Percentiles rank a stretch among this genome's conserved stretches.
These are phyloP conservation scores for Paracanthobrama guichenoti DNA, from an alignment of 2,113 vertebrate species.

Conservation along the genomic window DNA sequence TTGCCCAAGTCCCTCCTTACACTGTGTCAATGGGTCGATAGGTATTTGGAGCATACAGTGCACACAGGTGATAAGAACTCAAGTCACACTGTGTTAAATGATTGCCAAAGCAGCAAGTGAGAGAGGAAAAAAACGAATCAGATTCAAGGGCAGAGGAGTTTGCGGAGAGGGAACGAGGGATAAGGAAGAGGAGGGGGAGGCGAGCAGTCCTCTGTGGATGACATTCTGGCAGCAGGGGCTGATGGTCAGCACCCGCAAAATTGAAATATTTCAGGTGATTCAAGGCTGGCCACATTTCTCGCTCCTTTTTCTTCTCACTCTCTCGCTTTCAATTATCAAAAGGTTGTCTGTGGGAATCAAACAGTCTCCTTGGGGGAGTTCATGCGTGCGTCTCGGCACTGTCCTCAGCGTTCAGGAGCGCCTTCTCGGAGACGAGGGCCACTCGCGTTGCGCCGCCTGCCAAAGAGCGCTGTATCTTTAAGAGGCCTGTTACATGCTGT, in stretches of 20 bases:
- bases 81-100: slow-evolving; percentile 71
- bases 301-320: slow-evolving; percentile 45
- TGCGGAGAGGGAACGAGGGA: slow-evolving; percentile 58
- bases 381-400: slow-evolving; percentile 64
- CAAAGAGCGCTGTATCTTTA: slow-evolving; percentile 73
- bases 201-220: slow-evolving; percentile 62
- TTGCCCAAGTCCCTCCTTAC: slow-evolving; percentile 65
- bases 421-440: slow-evolving; percentile 60
- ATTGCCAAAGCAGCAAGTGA: slow-evolving; percentile 60
- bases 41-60: slow-evolving; percentile 70
- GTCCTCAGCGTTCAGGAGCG: slow-evolving; percentile 27
- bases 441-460: slow-evolving; percentile 50
- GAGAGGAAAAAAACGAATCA: slow-evolving; percentile 53
- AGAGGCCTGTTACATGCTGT: slow-evolving; percentile 76
- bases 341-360: slow-evolving; percentile 70
- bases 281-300: slow-evolving; percentile 70
- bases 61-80: slow-evolving; percentile 73
- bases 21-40: slow-evolving; percentile 73
- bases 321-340: slow-evolving; percentile 65
- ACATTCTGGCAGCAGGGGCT: slow-evolving; percentile 62
- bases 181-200: slow-evolving; percentile 26
- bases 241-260: slow-evolving; percentile 66
- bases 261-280: slow-evolving; percentile 73
- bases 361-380: slow-evolving; percentile 66
- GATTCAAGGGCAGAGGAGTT: slow-evolving; percentile 71